Base-by-base conservation (phyloP, 2,888 invertebrate species). In the Tinea trinotella region DNA sequence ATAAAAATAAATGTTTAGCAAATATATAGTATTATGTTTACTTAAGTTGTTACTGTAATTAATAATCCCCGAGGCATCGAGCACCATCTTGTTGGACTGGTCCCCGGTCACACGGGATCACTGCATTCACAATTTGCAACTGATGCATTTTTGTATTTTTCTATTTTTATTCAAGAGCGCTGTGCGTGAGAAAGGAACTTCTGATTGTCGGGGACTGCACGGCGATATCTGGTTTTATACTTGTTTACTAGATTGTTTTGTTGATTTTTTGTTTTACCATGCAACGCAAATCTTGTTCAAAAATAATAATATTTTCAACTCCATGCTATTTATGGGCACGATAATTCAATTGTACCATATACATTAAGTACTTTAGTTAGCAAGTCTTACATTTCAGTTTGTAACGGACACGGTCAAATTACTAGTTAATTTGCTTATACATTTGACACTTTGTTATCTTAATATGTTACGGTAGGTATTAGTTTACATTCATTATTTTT, bases 111-210 rank as follows among this genome's bases (percentile, higher is more conserved):
- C 76, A 79, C 75, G 75, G 70, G 30, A 34, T 30, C 46, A 48
- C 35, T 34, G 35, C 34, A 48, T 20, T 20, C 53, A n/a, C 44
- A 48, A 48, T 48, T 50, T 50, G 50, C 50, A 50, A 50, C 50
- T 50, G 50, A 50, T 50, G 50, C 50, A 50, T 22, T 22, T 24
- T 50, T 50, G 24, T 19, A 19, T 19, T 50, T 24, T 50, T 50
- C 50, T 50, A 50, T 24, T 50, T 50, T 50, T 50, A 24, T 50
- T 50, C 15, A 2, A 13, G 24, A 50, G 13, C 4, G 35, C 19
- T 36, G 34, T 52, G 71, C 80, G 83, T 84, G 83, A 76, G 83
- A 84, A 82, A 61, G 64, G 66, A 75, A 74, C 75, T 72, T 71
- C 62, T 63, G 75, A 72, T 71, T 63, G 62, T 66, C 65, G 64